A percentile compares a stretch with the other conserved stretches of the same genome.
Evolutionary conservation across 2,888 invertebrate genomes (phyloP).

Genomic region (Perithous albicinctus): DNA sequence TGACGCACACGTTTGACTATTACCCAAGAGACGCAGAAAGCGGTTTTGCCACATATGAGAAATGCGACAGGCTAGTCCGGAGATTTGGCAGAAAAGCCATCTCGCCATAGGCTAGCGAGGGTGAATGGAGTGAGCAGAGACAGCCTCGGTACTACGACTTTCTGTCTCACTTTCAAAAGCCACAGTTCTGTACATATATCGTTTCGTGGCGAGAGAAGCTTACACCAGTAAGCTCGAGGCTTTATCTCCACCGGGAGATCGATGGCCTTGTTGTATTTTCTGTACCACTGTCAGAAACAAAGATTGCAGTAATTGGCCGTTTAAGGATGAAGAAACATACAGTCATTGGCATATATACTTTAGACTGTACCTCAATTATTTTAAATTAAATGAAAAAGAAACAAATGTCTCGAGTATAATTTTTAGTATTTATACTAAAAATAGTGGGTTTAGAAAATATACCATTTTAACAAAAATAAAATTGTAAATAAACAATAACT

Average conservation of each 20-base stretch:
- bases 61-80: constrained; percentile 29
- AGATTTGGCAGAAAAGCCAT: constrained; percentile 44
- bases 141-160: background rate
- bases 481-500: too few species aligned
- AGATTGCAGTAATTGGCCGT: constrained; percentile 6
- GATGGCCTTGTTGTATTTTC: constrained; percentile 77
- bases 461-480: too few species aligned
- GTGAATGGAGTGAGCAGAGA: background rate
- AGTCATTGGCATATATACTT: background rate
- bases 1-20: constrained; percentile 37
- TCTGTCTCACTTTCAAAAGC: constrained; percentile 27
- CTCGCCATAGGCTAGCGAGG: background rate
- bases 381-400: too few species aligned
- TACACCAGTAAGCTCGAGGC: constrained; percentile 80
- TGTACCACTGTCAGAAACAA: constrained; percentile 55
- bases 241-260: constrained; percentile 79
- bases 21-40: constrained; percentile 67
- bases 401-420: too few species aligned
- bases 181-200: background rate
- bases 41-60: constrained; percentile 63
- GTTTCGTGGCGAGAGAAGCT: constrained; percentile 74
- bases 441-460: too few species aligned
- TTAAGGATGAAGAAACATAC: background rate
- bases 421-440: too few species aligned
- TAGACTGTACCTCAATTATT: too few species aligned